Evolutionary conservation across 1,140 invertebrate genomes (phyloP).

Genomic region (Bombus vancouverensis): DNA sequence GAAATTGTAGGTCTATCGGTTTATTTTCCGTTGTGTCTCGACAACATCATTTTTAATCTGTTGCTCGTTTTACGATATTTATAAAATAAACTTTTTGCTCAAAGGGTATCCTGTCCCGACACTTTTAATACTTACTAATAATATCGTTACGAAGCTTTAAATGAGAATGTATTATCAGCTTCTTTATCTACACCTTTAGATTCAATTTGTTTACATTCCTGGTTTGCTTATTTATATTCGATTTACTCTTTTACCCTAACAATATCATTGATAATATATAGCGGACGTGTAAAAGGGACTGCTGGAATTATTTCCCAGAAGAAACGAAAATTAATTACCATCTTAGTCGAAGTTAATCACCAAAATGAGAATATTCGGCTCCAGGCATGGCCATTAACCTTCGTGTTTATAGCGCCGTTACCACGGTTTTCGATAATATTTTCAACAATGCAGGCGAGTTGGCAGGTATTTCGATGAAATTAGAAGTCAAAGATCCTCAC

Average conservation of each 20-base stretch:
- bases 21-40: background rate
- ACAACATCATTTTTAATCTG: background rate
- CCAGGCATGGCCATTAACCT: conserved; percentile 11
- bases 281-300: background rate
- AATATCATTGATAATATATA: background rate
- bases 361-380: conserved; percentile 8
- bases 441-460: background rate
- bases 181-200: background rate
- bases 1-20: background rate
- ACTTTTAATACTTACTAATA: background rate
- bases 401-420: conserved; percentile 34
- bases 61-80: background rate
- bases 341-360: conserved; percentile 32
- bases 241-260: background rate
- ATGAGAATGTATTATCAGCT: background rate
- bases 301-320: background rate
- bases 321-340: background rate
- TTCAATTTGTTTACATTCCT: background rate
- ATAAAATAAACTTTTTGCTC: background rate
- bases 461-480: conserved; percentile 35
- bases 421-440: too few relatives aligned
- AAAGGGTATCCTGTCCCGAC: background rate
- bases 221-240: background rate
- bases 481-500: conserved; percentile 3
- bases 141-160: background rate